Percentiles rank a stretch among this genome's conserved stretches.
These are phyloP conservation scores for Xestia c-nigrum DNA, from an alignment of 2,888 invertebrate species.

Conservation along the genomic window DNA sequence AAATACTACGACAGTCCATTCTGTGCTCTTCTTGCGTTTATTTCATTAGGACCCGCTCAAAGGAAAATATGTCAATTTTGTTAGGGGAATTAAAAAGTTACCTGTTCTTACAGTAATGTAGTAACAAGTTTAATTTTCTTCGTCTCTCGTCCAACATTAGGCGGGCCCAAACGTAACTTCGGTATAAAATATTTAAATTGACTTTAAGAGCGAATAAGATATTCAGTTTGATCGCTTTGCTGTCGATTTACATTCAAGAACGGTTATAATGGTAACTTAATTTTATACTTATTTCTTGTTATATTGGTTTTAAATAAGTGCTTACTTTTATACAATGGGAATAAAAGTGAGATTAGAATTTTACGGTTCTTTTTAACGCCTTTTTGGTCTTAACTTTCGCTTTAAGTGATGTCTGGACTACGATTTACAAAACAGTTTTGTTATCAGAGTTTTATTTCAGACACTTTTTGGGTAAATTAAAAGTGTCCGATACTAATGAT, in stretches of 20 bases:
- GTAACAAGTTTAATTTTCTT: slow-evolving; percentile 85
- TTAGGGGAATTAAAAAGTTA: slow-evolving; percentile 87
- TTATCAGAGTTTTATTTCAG: slow-evolving; percentile 6
- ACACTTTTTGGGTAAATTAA: slow-evolving; percentile 8
- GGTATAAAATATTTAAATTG: slow-evolving; percentile 78
- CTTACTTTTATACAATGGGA: slow-evolving; percentile 51
- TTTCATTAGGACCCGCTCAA: slow-evolving; percentile 82
- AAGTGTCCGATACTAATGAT: neutral
- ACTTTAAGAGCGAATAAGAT: slow-evolving; percentile 73
- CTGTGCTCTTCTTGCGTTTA: slow-evolving; percentile 74
- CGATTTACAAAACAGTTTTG: slow-evolving; percentile 23
- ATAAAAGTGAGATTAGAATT: slow-evolving; percentile 50
- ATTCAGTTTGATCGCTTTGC: slow-evolving; percentile 74
- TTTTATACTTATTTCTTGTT: slow-evolving; percentile 63
- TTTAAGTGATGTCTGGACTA: slow-evolving; percentile 39
- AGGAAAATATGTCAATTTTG: slow-evolving; percentile 87
- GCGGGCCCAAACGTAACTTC: slow-evolving; percentile 71
- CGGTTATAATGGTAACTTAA: slow-evolving; percentile 67
- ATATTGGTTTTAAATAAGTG: slow-evolving; percentile 63
- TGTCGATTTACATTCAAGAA: slow-evolving; percentile 68
- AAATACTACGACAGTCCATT: slow-evolving; percentile 78
- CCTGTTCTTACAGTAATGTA: slow-evolving; percentile 84
- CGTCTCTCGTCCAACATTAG: slow-evolving; percentile 78
- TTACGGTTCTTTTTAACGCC: slow-evolving; percentile 47
- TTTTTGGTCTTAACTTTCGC: slow-evolving; percentile 21